phyloP scores from a whole-genome alignment of 2,113 vertebrate genomes.

The Platycercus adscitus region DNA sequence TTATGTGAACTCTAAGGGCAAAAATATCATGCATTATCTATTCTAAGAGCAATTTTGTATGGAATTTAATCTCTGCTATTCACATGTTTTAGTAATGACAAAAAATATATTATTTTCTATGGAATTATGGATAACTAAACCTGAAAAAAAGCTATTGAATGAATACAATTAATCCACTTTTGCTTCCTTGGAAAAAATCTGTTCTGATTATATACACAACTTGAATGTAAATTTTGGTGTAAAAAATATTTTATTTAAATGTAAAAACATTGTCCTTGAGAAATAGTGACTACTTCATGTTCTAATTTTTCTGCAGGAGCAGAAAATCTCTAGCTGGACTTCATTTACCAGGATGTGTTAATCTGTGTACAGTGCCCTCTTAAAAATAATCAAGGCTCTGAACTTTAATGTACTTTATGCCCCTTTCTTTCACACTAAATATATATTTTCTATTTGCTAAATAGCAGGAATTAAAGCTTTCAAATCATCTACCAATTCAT shows the following conservation, averaged over 20 bases:
- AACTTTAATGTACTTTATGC: neutral
- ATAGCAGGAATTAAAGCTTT: neutral
- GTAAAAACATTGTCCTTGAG: neutral
- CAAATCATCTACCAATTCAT: neutral
- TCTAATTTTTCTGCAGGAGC: neutral
- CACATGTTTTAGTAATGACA: neutral
- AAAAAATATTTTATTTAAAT: neutral
- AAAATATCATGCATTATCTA: neutral
- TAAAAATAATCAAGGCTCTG: neutral
- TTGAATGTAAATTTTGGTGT: neutral
- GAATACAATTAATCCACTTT: neutral
- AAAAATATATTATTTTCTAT: neutral
- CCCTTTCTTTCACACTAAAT: neutral
- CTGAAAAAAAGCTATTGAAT: neutral
- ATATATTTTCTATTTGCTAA: neutral
- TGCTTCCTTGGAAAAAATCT: accelerated
- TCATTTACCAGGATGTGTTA: neutral
- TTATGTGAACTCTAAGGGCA: neutral
- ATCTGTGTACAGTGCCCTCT: neutral
- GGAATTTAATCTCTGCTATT: neutral
- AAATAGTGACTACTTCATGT: neutral
- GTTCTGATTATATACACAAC: neutral
- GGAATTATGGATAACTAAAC: neutral
- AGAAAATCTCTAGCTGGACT: neutral
- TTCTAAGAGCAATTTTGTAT: neutral